Conservation (phyloP, 2,113 vertebrate species). For the Leptobrachium ailaonicum region DNA sequence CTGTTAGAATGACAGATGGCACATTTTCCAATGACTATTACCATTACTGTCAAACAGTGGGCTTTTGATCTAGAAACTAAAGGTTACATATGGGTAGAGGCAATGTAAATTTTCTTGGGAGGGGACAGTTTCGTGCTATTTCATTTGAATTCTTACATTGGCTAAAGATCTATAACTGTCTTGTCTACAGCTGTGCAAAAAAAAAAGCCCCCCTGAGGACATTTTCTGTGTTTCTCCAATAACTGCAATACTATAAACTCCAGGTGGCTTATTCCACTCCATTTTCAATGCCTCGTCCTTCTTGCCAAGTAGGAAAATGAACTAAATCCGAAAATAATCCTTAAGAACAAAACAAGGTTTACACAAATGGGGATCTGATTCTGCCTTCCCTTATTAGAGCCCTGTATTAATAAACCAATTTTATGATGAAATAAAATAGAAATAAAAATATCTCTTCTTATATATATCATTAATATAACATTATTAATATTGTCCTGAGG, state of each 20-base stretch:
- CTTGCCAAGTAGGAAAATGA: constrained; percentile 71
- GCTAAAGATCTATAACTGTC: constrained; percentile 58
- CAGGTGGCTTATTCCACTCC: constrained; percentile 72
- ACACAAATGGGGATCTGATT: not conserved
- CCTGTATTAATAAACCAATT: not conserved
- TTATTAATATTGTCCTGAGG: no score
- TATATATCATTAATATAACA: no score
- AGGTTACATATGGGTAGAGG: constrained; percentile 75
- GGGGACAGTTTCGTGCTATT: constrained; percentile 46
- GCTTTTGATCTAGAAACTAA: constrained; percentile 63
- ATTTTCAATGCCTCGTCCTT: constrained; percentile 50
- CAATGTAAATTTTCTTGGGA: constrained; percentile 59
- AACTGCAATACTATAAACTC: constrained; percentile 63
- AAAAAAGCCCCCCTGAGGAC: constrained; percentile 55
- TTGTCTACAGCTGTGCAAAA: constrained; percentile 57
- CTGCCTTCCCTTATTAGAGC: not conserved
- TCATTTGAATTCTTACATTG: constrained; percentile 55
- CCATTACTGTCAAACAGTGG: constrained; percentile 72
- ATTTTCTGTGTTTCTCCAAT: constrained; percentile 49
- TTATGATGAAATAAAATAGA: not conserved
- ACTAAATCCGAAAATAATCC: constrained; percentile 28
- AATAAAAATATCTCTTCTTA: no score
- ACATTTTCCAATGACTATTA: constrained; percentile 72
- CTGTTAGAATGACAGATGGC: constrained; percentile 70
- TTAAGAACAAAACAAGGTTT: constrained; percentile 30